phyloP scores from a whole-genome alignment of 2,113 vertebrate species.

The Coregonus clupeaformis region DNA sequence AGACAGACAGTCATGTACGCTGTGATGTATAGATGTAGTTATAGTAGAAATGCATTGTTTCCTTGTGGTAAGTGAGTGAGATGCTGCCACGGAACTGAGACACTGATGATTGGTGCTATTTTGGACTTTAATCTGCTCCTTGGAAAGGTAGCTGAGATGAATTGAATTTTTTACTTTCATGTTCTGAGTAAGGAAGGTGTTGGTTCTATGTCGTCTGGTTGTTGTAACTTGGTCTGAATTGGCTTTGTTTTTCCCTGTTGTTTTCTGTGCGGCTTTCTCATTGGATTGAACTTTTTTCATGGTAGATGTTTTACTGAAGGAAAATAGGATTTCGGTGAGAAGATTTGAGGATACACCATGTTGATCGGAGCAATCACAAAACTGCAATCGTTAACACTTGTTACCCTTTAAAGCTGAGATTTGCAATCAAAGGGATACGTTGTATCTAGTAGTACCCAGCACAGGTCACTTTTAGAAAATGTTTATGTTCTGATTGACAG shows the following conservation, averaged over 20 bases:
- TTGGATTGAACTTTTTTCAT: slow-evolving; percentile 50
- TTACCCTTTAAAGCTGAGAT: slow-evolving; percentile 37
- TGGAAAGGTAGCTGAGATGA: slow-evolving; percentile 92
- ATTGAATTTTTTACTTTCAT: slow-evolving; percentile 81
- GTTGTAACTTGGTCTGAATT: slow-evolving; percentile 86
- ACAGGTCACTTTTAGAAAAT: slow-evolving; percentile 34
- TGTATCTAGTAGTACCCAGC: slow-evolving; percentile 21
- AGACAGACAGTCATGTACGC: slow-evolving; percentile 80
- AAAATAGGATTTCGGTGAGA: slow-evolving; percentile 9
- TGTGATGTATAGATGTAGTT: slow-evolving; percentile 92
- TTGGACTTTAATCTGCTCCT: slow-evolving; percentile 96
- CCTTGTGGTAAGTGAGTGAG: slow-evolving; percentile 93
- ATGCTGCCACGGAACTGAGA: slow-evolving; percentile 94
- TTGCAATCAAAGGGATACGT: slow-evolving; percentile 17
- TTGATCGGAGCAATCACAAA: slow-evolving; percentile 86
- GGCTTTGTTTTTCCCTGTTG: slow-evolving; percentile 72
- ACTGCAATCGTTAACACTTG: slow-evolving; percentile 71
- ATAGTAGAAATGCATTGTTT: slow-evolving; percentile 90
- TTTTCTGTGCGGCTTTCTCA: slow-evolving; percentile 90
- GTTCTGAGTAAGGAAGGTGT: slow-evolving; percentile 83
- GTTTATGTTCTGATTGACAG: slow-evolving; percentile 3
- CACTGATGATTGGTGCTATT: slow-evolving; percentile 98
- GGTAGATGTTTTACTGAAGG: slow-evolving; percentile 2
- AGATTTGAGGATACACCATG: slow-evolving; percentile 4
- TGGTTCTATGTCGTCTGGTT: slow-evolving; percentile 87